Base-by-base conservation (phyloP, 2,113 vertebrate genomes). In the Eretmochelys imbricata region DNA sequence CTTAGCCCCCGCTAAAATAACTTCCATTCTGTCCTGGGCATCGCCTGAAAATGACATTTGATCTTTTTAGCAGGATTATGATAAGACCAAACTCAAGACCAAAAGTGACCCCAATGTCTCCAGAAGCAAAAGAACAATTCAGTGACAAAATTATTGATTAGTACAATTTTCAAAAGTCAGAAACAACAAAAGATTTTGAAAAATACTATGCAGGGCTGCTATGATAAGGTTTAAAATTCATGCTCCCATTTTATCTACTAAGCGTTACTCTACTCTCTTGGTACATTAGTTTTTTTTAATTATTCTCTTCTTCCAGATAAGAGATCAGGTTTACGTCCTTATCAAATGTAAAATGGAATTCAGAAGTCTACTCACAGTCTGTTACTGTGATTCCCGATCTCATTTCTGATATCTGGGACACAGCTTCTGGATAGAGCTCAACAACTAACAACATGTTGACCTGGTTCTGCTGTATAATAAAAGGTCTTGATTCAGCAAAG, bases 401-500 rank as follows among this genome's bases (percentile, higher is more conserved):
- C 25, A 27, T 48, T 78, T 76, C 72, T 29, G 42, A 16, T 78
- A 27, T 46, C 22, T 48, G 38, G 25, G 42, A 4, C 42, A 78
- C 13, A 29, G 5, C 42, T 78, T 48, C 38, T 25, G 25, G 11
- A 46, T 2, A 48, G 38, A 78, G 75, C 25, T 78, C 38, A 38
- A 42, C 19, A 75, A 65, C 29, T 72, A 72, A 72, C 65, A 69
- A 69, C 12, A 78, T 78, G 25, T 46, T 46, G 22, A 25, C 22
- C 42, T 48, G 24, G 11, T 46, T 16, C 24, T 48, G 24, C 22
- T 48, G 48, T 78, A 48, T 46, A 78, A 48, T 25, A 78, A 48
- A 46, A 46, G 42, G 75, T 24, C 75, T 14, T 25, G 54, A 95
- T 90, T 88, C 91, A 95, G 75, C 65, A 92, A 91, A 95, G 75